These are phyloP conservation scores for Nasonia longicornis DNA, from an alignment of 1,140 invertebrate genomes.

Conservation along the genomic window DNA sequence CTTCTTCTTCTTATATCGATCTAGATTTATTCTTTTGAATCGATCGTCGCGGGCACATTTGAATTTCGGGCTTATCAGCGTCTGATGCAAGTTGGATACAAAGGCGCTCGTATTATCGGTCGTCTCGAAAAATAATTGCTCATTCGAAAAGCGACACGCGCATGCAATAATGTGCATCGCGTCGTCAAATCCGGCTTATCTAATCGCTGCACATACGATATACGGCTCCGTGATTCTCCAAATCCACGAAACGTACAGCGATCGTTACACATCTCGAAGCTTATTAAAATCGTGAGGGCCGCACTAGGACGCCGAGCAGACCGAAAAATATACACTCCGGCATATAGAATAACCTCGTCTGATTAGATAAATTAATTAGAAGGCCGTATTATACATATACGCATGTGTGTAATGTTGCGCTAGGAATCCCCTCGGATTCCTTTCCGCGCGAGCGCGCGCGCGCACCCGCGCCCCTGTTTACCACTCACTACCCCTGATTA, in stretches of 20 bases:
- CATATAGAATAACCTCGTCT: constrained; percentile 10
- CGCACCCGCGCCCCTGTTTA: constrained; percentile 68
- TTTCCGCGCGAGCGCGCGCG: constrained; percentile 46
- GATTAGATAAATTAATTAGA: constrained; percentile 46
- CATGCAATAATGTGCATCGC: background rate
- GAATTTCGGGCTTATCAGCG: background rate
- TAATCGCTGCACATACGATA: background rate
- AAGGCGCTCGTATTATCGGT: too few relatives aligned
- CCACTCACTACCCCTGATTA: constrained; percentile 71
- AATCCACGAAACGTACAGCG: background rate
- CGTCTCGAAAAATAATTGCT: too few relatives aligned
- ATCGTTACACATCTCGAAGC: background rate
- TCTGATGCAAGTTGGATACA: background rate
- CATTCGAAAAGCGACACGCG: background rate
- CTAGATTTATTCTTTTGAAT: background rate
- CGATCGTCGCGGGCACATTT: background rate
- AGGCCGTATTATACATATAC: background rate
- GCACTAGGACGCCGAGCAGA: background rate
- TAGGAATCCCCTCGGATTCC: constrained; percentile 53
- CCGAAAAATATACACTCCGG: background rate
- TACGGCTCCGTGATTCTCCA: background rate
- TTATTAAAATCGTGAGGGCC: background rate
- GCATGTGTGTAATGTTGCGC: constrained; percentile 47
- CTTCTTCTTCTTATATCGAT: background rate
- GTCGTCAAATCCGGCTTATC: background rate